A percentile compares a stretch with the other conserved stretches of the same genome.
These are phyloP conservation scores for Neodiprion fabricii DNA, from an alignment of 1,140 invertebrate species.

Conservation along the genomic window DNA sequence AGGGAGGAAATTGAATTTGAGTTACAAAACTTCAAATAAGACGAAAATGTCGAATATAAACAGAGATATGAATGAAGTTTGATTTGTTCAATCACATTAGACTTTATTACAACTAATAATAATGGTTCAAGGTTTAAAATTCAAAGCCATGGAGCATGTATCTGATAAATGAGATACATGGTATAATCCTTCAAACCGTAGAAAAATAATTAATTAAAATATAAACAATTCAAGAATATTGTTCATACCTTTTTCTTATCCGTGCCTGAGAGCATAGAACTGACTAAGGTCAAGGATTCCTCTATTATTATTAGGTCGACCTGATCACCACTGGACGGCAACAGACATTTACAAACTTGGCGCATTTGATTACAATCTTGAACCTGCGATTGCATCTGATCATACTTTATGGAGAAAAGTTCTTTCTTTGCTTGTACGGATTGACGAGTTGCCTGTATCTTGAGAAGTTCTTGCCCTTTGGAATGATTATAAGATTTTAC, in stretches of 20 bases:
- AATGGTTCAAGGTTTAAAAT: conserved; percentile 14
- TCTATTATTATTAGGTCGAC: conserved; percentile 39
- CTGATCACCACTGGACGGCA: conserved; percentile 40
- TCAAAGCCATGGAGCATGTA: neutral
- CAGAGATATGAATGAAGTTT: conserved; percentile 23
- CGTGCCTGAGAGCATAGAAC: conserved; percentile 39
- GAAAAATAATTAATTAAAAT: conserved; percentile 8
- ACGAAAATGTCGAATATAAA: too few species aligned
- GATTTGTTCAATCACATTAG: neutral
- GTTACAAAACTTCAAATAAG: too few species aligned
- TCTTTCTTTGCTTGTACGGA: conserved; percentile 37
- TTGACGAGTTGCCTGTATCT: conserved; percentile 32
- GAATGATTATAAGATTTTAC: conserved; percentile 12
- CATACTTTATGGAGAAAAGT: conserved; percentile 41
- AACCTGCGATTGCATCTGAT: conserved; percentile 42
- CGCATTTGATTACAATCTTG: conserved; percentile 44
- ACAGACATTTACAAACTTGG: conserved; percentile 45
- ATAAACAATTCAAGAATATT: neutral
- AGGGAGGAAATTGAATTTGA: too few species aligned
- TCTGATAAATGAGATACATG: conserved; percentile 4
- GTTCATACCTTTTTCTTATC: conserved; percentile 44
- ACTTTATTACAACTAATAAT: neutral
- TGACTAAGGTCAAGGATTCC: conserved; percentile 42
- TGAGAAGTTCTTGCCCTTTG: conserved; percentile 38
- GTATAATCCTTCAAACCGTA: neutral